phyloP scores from a whole-genome alignment of 2,113 vertebrate species.

The Fulmarus glacialis region DNA sequence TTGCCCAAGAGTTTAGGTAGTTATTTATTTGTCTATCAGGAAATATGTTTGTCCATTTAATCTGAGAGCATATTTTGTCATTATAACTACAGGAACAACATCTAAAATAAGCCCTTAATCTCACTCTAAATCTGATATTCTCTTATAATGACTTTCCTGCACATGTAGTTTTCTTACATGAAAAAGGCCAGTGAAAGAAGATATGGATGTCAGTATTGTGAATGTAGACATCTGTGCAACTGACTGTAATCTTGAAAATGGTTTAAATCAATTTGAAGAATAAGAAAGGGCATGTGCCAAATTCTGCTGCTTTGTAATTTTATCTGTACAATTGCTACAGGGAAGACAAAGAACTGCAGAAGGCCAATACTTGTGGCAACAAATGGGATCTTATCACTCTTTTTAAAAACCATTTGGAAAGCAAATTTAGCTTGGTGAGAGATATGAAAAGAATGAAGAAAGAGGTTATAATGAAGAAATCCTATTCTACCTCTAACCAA shows the following conservation, averaged over 20 bases:
- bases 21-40: background rate
- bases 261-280: background rate
- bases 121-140: background rate
- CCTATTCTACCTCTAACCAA: background rate
- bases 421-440: background rate
- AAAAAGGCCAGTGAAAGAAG: background rate
- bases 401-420: background rate
- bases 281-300: background rate
- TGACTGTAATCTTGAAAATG: background rate
- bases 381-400: background rate
- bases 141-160: background rate
- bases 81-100: background rate
- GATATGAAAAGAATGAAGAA: background rate
- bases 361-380: background rate
- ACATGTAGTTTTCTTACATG: background rate
- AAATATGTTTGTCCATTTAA: background rate
- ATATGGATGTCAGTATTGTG: background rate
- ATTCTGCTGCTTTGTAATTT: background rate
- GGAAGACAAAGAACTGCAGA: background rate
- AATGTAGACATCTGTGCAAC: background rate
- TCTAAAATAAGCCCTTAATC: background rate
- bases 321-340: background rate
- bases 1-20: background rate
- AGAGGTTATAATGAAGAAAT: background rate
- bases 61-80: background rate